Base-by-base conservation (phyloP, 2,888 invertebrate genomes). In the Drosophila bunnanda region DNA sequence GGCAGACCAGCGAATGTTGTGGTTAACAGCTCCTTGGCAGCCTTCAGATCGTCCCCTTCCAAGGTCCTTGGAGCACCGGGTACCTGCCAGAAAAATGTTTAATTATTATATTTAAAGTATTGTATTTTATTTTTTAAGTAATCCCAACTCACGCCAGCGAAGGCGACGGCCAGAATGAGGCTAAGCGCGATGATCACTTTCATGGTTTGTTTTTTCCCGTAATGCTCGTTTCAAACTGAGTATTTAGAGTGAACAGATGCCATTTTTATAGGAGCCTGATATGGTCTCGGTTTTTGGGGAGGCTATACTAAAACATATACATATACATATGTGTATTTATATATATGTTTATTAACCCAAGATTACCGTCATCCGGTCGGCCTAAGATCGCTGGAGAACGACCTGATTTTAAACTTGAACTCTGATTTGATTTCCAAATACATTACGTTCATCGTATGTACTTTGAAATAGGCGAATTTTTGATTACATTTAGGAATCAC, bases 191-290 rank as follows among this genome's bases (percentile, higher is more conserved):
- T 20, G 20, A 52, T 52, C 32, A 34, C 34, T 52, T 34, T 52
- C 50, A 52, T 52, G 15, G 10, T 22, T 20, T 22, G 32, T 50
- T 20, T 32, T 32, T 32, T 32, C 5, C 0, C 7, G 13, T 4
- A 50, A 20, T 50, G 15, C 15, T 34, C 20, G 50, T 15, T 52
- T 34, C 20, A 22, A 52, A 52, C 50, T 52, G 15, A 52, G 34
- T 52, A 15, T 32, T 15, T 20, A 15, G 15, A 34, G 10, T 22
- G 15, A 20, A 9, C 15, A 34, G 32, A 22, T 52, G 22, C 50
- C 32, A 5, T 20, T 34, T 52, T 34, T 52, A 52, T 52, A 52
- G 50, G 34, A 10, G 32, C 32, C 50, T 50, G 50, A 50, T 50
- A 32, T 8, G 50, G 32, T 20, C 32, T 50, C 0, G 2, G 5